These are phyloP conservation scores for Chrysodeixis includens DNA, from an alignment of 2,888 invertebrate genomes.

Conservation along the genomic window DNA sequence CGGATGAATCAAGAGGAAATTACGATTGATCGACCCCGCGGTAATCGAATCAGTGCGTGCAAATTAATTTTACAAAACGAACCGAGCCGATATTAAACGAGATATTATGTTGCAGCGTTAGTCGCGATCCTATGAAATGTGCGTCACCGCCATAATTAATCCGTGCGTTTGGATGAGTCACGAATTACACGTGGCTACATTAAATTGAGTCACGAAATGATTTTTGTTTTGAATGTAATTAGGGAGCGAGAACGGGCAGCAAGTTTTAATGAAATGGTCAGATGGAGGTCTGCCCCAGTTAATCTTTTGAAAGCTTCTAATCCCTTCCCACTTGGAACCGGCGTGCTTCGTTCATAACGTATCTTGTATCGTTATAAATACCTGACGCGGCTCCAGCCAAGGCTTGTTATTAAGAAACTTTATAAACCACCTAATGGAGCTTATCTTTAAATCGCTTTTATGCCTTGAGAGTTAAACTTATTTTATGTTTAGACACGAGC, in stretches of 20 bases:
- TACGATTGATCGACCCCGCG: slow-evolving; percentile 68
- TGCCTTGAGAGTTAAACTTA: not conserved
- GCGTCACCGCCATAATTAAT: slow-evolving; percentile 43
- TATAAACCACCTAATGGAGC: slow-evolving; percentile 22
- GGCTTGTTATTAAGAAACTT: slow-evolving; percentile 41
- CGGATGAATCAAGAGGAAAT: slow-evolving; percentile 66
- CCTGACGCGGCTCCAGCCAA: slow-evolving; percentile 25
- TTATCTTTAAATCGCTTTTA: slow-evolving; percentile 10
- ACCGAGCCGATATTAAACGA: slow-evolving; percentile 23
- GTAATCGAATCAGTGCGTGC: slow-evolving; percentile 66
- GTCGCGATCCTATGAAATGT: slow-evolving; percentile 15
- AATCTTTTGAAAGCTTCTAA: slow-evolving; percentile 83
- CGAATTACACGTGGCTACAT: slow-evolving; percentile 50
- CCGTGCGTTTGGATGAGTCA: slow-evolving; percentile 41
- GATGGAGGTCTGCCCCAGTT: slow-evolving; percentile 72
- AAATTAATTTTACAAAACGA: slow-evolving; percentile 67
- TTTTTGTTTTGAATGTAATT: slow-evolving; percentile 75
- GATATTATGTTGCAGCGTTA: not conserved
- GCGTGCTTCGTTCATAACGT: slow-evolving; percentile 63
- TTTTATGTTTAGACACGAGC: not conserved
- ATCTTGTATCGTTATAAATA: slow-evolving; percentile 50
- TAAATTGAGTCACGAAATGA: slow-evolving; percentile 69
- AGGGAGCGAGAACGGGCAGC: slow-evolving; percentile 58
- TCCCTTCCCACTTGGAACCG: slow-evolving; percentile 70
- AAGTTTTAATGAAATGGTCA: slow-evolving; percentile 81